Evolutionary conservation across 1,140 invertebrate species (phyloP).

Genomic region (Druon quercuslanigerum): DNA sequence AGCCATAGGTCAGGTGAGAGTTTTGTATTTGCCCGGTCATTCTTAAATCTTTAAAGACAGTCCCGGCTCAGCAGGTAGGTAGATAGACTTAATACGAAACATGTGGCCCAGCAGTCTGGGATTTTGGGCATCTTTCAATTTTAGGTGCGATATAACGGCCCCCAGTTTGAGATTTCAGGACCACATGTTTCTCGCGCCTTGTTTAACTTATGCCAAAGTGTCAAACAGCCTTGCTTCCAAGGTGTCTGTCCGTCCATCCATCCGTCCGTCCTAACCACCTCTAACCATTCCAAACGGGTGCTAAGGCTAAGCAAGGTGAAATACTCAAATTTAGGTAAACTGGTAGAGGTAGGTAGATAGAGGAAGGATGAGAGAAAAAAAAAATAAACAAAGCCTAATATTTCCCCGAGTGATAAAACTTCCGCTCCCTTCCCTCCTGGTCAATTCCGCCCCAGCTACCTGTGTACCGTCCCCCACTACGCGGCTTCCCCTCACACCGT

Average conservation of each 20-base stretch:
- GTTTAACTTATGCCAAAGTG: neutral
- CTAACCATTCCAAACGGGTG: neutral
- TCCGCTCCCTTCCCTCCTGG: no score
- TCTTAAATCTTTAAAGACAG: neutral
- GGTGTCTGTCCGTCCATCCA: no score
- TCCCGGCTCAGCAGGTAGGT: constrained; percentile 41
- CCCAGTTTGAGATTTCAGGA: constrained; percentile 16
- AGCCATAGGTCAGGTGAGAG: neutral
- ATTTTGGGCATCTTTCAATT: constrained; percentile 30
- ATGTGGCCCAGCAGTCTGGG: constrained; percentile 31
- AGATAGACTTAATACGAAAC: constrained; percentile 47
- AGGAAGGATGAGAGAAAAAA: neutral
- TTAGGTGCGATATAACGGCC: neutral
- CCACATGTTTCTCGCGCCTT: neutral
- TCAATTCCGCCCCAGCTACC: no score
- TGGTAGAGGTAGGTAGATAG: neutral
- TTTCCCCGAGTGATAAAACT: neutral
- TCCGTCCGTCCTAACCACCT: no score
- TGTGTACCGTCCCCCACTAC: no score
- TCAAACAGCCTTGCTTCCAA: no score
- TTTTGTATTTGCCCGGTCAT: constrained; percentile 17
- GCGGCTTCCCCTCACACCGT: no score
- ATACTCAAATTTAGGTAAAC: neutral
- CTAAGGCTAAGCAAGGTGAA: neutral
- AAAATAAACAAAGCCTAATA: constrained; percentile 8